Conservation (phyloP, 2,797 vertebrate genomes). For the Tapera naevia region DNA sequence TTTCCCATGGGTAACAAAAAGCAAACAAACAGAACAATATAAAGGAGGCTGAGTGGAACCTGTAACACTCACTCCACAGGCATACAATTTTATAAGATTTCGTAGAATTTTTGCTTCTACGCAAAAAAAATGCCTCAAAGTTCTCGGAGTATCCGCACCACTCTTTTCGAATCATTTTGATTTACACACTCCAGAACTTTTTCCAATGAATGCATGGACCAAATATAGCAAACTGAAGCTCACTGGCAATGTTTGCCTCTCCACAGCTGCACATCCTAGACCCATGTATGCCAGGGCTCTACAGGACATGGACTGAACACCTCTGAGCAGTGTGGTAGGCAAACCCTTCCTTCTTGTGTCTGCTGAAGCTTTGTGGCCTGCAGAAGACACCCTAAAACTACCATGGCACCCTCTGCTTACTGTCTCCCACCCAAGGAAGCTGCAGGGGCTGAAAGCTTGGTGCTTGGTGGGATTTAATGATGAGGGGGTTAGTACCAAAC, state of each 20-base stretch:
- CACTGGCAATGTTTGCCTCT: background rate
- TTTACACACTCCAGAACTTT: slow-evolving; percentile 1
- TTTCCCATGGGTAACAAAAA: background rate
- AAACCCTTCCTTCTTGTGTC: background rate
- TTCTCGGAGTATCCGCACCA: background rate
- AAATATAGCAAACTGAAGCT: background rate
- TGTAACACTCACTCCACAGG: background rate
- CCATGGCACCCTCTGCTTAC: background rate
- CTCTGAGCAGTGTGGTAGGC: background rate
- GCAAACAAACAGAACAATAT: background rate
- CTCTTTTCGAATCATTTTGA: background rate
- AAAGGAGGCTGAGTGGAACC: background rate
- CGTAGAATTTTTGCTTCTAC: background rate
- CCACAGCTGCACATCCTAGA: background rate
- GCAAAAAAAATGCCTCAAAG: background rate
- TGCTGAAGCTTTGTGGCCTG: background rate
- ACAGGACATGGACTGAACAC: background rate
- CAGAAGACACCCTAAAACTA: background rate
- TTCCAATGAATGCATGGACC: background rate
- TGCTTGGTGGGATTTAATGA: background rate
- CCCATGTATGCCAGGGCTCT: background rate
- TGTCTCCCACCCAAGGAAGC: background rate
- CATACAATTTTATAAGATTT: background rate
- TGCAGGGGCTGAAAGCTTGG: background rate
- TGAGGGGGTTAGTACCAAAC: background rate